phyloP scores from a whole-genome alignment of 1,140 invertebrate genomes.

The Neodiprion lecontei region DNA sequence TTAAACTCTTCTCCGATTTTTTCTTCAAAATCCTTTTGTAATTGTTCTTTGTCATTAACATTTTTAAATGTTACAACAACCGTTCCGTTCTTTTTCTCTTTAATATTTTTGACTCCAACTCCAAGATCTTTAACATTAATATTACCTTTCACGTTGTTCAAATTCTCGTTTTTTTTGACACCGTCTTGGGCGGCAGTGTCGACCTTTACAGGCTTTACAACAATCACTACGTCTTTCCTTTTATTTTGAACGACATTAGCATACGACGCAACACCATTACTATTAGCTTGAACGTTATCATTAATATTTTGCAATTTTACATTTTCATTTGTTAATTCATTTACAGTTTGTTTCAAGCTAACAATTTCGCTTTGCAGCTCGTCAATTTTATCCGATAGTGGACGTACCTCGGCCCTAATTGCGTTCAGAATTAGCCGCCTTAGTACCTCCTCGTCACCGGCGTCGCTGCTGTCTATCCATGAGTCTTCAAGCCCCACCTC shows the following conservation, averaged over 20 bases:
- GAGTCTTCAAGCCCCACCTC: not conserved
- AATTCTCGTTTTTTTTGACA: conserved; percentile 3
- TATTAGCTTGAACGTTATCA: not conserved
- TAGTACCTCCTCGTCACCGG: not conserved
- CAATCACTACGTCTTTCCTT: not conserved
- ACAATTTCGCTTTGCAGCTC: not conserved
- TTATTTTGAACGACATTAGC: not conserved
- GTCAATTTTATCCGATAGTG: not conserved
- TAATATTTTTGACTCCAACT: not conserved
- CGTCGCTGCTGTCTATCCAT: not conserved
- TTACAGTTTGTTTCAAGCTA: conserved; percentile 4
- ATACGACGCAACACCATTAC: not conserved
- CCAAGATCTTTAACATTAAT: not conserved
- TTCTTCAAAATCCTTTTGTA: conserved; percentile 3
- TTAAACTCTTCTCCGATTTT: conserved; percentile 16
- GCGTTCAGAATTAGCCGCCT: not conserved
- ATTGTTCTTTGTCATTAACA: not conserved
- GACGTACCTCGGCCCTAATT: not conserved
- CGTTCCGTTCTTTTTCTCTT: conserved; percentile 7
- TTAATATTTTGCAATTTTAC: not conserved
- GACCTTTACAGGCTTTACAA: not conserved
- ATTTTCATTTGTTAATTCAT: not conserved
- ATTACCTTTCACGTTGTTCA: not conserved
- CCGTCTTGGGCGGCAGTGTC: not conserved
- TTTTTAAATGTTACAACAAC: not conserved